These are phyloP conservation scores for Apoda limacodes DNA, from an alignment of 2,888 invertebrate genomes.

Conservation along the genomic window DNA sequence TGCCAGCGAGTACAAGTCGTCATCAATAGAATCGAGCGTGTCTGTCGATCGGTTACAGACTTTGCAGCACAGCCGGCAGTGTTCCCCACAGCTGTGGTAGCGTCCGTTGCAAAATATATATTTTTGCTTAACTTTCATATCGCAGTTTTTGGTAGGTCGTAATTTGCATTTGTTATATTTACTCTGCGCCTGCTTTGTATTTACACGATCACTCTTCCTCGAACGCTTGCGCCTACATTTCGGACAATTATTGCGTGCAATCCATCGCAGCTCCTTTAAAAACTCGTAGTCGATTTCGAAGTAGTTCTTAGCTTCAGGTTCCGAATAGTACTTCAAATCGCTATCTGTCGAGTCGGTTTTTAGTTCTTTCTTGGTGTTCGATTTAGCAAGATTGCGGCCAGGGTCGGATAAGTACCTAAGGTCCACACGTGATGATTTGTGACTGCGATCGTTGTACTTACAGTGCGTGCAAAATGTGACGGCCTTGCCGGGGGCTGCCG, in stretches of 20 bases:
- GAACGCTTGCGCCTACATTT: constrained; percentile 40
- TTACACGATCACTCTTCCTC: constrained; percentile 24
- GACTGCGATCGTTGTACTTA: constrained; percentile 21
- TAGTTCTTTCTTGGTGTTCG: constrained; percentile 22
- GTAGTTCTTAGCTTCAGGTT: constrained; percentile 58
- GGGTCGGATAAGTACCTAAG: constrained; percentile 53
- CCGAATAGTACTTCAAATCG: constrained; percentile 55
- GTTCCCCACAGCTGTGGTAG: constrained; percentile 47
- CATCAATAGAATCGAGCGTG: constrained; percentile 49
- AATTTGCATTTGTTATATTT: constrained; percentile 20
- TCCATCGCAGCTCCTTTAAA: constrained; percentile 50
- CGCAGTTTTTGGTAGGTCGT: constrained; percentile 25
- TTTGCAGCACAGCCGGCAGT: constrained; percentile 50
- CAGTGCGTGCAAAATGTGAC: constrained; percentile 46
- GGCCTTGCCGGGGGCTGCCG: constrained; percentile 28
- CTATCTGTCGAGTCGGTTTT: constrained; percentile 33
- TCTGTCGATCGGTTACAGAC: constrained; percentile 51
- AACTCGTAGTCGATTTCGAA: constrained; percentile 66
- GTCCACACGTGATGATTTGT: constrained; percentile 19
- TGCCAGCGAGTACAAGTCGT: constrained; percentile 47
- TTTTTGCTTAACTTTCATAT: constrained; percentile 30
- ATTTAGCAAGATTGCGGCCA: constrained; percentile 25
- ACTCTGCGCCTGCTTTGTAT: no score
- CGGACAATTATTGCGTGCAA: constrained; percentile 55
- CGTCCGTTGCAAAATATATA: constrained; percentile 49